Base-by-base conservation (phyloP, 2,888 invertebrate species). In the Ariolimax columbianus region DNA sequence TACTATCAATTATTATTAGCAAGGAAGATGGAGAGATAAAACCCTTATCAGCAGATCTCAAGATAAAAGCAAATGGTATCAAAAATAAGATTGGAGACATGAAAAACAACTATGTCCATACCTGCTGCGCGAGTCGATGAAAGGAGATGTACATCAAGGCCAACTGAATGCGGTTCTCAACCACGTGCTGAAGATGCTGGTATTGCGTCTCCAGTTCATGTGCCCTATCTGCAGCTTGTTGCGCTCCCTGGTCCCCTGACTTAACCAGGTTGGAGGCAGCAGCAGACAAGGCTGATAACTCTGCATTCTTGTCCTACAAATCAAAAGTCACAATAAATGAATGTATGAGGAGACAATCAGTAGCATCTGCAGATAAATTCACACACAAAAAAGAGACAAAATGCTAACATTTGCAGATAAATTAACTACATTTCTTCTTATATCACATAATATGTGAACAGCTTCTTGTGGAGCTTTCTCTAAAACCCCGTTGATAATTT, bases 71-170 rank as follows among this genome's bases (percentile, higher is more conserved):
- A 55, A 14, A 55, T 55, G 55, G 23, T 55, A 55, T 55, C 2
- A 55, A 55, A 55, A 23, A 23, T 11, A 55, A 55, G 19, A 55
- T 23, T 30, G 9, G 11, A 47, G 47, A 73, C 30, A 47, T 11
- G n/a, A 47, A 0, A 7, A n/a, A n/a, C 59, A 63, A 63, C 26
- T 11, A 17, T n/a, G 47, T 47, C n/a, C 89, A 87, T 88, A 94
- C 94, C 92, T 96, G 95, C 86, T 96, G 95, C 36, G 96, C 96
- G 88, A 96, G 95, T 91, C 96, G 95, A 90, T 96, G 96, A 94
- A 97, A 97, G 89, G 96, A 96, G 70, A 96, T 96, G 91, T 97
- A 96, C 87, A 96, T 93, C 70, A 95, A 95, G 30, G 96, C 95
- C 33, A 97, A 94, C 87, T 96, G 96, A 86, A 97, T 95, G 84